phyloP scores from a whole-genome alignment of 2,888 invertebrate species.

The Sycophila texana region DNA sequence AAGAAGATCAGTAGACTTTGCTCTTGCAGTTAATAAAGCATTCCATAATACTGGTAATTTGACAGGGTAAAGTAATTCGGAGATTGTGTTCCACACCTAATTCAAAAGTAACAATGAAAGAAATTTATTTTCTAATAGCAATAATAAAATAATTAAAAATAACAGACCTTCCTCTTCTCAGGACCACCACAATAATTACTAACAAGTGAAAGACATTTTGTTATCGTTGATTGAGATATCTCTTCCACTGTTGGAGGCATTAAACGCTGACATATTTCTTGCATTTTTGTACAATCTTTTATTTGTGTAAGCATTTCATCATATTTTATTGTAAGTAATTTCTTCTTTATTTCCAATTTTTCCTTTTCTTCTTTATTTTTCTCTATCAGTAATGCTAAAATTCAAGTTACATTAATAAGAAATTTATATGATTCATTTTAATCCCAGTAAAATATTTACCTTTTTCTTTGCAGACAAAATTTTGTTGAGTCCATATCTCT shows the following conservation, averaged over 20 bases:
- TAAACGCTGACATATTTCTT: constrained; percentile 65
- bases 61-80: constrained; percentile 61
- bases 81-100: constrained; percentile 65
- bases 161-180: constrained; percentile 66
- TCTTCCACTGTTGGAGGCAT: constrained; percentile 65
- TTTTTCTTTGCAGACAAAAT: constrained; percentile 65
- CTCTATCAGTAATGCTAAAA: constrained; percentile 62
- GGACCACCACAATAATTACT: constrained; percentile 62
- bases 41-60: constrained; percentile 67
- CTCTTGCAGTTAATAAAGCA: constrained; percentile 63
- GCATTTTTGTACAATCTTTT: constrained; percentile 65
- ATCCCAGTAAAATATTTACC: constrained; percentile 59
- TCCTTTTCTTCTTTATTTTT: constrained; percentile 60
- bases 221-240: constrained; percentile 62
- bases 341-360: constrained; percentile 59
- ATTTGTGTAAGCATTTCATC: constrained; percentile 64
- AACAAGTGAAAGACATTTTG: constrained; percentile 64
- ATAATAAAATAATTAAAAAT: constrained; percentile 11
- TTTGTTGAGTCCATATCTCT: constrained; percentile 62
- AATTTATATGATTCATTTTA: not conserved
- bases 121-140: constrained; percentile 1
- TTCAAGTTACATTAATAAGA: not conserved
- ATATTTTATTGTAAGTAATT: constrained; percentile 64
- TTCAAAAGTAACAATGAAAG: constrained; percentile 34
- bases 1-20: constrained; percentile 63